Percentiles rank a stretch among this genome's conserved stretches.
Conservation (phyloP, 2,888 invertebrate species). For the Synergus japonicus region DNA sequence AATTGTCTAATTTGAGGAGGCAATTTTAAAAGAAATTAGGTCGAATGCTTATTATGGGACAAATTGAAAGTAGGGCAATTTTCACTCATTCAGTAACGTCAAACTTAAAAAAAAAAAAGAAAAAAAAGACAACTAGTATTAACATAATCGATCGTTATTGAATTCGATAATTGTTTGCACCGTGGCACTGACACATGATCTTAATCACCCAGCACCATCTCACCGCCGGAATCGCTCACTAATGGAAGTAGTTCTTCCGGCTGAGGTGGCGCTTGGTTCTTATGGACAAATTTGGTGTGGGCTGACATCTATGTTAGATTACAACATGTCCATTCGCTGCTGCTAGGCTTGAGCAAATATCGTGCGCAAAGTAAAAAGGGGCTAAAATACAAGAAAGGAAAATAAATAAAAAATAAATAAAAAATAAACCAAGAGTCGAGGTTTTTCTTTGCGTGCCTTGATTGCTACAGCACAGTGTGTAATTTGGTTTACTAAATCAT, state of each 20-base stretch:
- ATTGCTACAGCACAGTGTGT: constrained; percentile 68
- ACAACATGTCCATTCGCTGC: constrained; percentile 75
- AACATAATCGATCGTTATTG: constrained; percentile 73
- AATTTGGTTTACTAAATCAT: constrained; percentile 68
- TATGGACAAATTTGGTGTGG: constrained; percentile 77
- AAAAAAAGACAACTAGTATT: constrained; percentile 59
- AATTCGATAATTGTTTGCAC: constrained; percentile 77
- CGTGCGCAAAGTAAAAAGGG: constrained; percentile 56
- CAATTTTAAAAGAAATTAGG: constrained; percentile 58
- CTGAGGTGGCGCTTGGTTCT: constrained; percentile 63
- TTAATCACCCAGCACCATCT: constrained; percentile 46
- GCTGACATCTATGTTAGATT: constrained; percentile 77
- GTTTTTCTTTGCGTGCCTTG: constrained; percentile 57
- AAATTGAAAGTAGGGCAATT: constrained; percentile 63
- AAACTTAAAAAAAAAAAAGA: constrained; percentile 40
- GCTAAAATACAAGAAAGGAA: background rate
- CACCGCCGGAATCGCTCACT: background rate
- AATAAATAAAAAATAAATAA: background rate
- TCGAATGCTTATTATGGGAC: constrained; percentile 69
- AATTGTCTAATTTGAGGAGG: constrained; percentile 57
- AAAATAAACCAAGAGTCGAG: background rate
- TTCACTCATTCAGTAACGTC: constrained; percentile 65
- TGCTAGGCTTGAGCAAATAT: constrained; percentile 69
- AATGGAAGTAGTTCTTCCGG: background rate
- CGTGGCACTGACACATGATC: constrained; percentile 75